A percentile compares a stretch with the other conserved stretches of the same genome.
These are phyloP conservation scores for Falco biarmicus DNA, from an alignment of 2,797 vertebrate genomes.

Conservation along the genomic window DNA sequence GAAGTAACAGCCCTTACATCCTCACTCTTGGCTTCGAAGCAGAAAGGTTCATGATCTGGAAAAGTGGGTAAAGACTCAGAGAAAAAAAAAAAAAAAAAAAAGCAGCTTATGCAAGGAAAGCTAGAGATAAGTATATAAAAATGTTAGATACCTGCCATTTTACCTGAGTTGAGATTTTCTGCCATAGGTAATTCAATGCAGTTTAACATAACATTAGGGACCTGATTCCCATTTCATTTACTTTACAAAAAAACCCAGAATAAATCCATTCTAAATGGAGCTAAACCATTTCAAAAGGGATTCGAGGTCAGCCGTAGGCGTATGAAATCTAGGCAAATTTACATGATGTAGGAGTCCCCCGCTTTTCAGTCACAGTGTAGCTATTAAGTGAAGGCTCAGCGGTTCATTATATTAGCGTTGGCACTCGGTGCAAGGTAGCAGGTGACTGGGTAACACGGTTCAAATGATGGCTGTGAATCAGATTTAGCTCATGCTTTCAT, in stretches of 20 bases:
- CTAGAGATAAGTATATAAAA: not conserved
- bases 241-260: not conserved
- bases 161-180: not conserved
- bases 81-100: not conserved
- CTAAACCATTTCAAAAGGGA: not conserved
- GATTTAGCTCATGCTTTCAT: not conserved
- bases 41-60: not conserved
- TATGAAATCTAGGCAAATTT: slow-evolving; percentile 62
- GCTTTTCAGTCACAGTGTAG: slow-evolving; percentile 57
- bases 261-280: not conserved
- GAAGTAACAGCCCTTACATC: not conserved
- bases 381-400: slow-evolving; percentile 58
- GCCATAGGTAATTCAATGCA: not conserved
- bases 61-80: not conserved
- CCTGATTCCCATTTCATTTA: not conserved
- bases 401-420: slow-evolving; percentile 40
- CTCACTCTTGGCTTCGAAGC: not conserved
- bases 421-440: slow-evolving; percentile 17
- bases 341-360: slow-evolving; percentile 55
- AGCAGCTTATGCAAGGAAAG: not conserved
- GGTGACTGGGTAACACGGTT: slow-evolving; percentile 56
- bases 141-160: not conserved
- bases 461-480: not conserved
- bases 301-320: slow-evolving; percentile 51
- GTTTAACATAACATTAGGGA: not conserved